Percentiles rank a stretch among this genome's conserved stretches.
Evolutionary conservation across 2,113 vertebrate genomes (phyloP).

Genomic region (Pterocles orientalis): DNA sequence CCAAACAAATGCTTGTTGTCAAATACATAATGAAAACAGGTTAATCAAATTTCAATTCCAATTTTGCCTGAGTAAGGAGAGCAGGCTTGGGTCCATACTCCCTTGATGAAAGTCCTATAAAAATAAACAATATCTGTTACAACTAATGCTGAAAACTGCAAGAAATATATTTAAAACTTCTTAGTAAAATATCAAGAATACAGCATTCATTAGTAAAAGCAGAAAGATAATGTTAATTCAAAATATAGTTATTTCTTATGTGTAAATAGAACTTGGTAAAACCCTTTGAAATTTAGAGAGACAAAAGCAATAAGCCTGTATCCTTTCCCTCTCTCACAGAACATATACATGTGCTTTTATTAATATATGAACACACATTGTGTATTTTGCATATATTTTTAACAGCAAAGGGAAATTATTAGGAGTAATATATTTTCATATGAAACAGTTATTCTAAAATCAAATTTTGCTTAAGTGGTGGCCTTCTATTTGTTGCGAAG

Average conservation of each 20-base stretch:
- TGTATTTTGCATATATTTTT: neutral
- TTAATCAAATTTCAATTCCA: neutral
- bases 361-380: neutral
- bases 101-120: neutral
- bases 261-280: neutral
- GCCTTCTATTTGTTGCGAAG: neutral
- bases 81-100: neutral
- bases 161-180: neutral
- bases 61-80: conserved; percentile 57
- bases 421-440: neutral
- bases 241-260: neutral
- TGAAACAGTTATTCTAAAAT: neutral
- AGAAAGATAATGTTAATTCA: neutral
- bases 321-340: neutral
- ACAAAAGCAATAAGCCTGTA: neutral
- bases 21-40: neutral
- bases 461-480: neutral
- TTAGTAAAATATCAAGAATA: neutral
- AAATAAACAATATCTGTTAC: conserved; percentile 29
- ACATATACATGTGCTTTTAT: neutral
- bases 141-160: conserved; percentile 17
- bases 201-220: neutral
- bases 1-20: neutral
- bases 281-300: neutral
- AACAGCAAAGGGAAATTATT: neutral